Evolutionary conservation across 2,888 invertebrate genomes (phyloP), one percentile per base, ranked within the genome.

Genomic region (Frankliniella intonsa): DNA sequence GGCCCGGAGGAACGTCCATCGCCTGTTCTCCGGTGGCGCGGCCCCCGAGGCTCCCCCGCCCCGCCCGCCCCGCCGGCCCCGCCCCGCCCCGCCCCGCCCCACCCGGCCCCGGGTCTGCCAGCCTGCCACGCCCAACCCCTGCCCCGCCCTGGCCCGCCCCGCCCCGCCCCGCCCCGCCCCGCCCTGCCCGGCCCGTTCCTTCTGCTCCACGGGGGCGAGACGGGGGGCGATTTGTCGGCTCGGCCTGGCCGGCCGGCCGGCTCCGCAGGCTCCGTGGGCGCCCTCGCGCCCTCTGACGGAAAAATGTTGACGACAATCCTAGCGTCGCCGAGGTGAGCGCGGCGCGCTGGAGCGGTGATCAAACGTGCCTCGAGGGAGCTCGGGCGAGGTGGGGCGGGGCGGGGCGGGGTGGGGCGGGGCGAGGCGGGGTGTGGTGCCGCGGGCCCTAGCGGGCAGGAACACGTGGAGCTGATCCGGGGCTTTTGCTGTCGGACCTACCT

Each of bases 1-100:
- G 69, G 69, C 69, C 69, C 69, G 69, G 12, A 25, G 69, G 69
- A 22, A 76, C 69, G 69, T 76, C 25, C 69, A 76, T 76, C 69
- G 69, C 25, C 22, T 17, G 62, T 62, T n/a, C 62, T 17, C 55
- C 55, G 14, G 19, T 19, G 19, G 55, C 55, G 14, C 3, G 55
- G 10, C 3, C n/a, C n/a, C n/a, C n/a, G 55, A 7, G 51, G 10
- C 10, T 51, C 51, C 51, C 51, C 51, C 55, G 2, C 55, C 55
- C 55, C 55, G 17, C 19, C 55, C 17, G 2, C 55, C 55, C 17
- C 8, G 2, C 55, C 17, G 55, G 17, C 55, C 14, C 55, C 9
- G 14, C 19, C 14, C 55, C 5, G 12, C 55, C 55, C 55, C 0
- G 14, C 55, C 14, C 55, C 14, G 55, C 55, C 5, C 17, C 17